Evolutionary conservation across 2,888 invertebrate genomes (phyloP).

Genomic region (Ariolimax columbianus): DNA sequence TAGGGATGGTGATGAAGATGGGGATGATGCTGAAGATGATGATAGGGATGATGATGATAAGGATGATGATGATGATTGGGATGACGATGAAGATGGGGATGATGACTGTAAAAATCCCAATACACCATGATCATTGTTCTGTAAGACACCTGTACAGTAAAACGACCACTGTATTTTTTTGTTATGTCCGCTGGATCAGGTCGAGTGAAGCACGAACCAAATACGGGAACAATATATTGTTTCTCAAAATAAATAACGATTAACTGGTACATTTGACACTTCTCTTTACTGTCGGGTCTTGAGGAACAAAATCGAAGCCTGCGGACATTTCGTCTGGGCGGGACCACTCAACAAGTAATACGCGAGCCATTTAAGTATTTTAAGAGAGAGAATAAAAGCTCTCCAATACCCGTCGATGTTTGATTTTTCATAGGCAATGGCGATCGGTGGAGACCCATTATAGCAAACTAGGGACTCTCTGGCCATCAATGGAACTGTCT

Average conservation of each 20-base stretch:
- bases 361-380: constrained; percentile 36
- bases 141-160: no score
- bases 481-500: constrained; percentile 27
- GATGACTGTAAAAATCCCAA: no score
- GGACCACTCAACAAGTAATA: constrained; percentile 36
- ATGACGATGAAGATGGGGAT: no score
- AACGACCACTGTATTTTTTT: no score
- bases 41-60: no score
- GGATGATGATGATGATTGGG: no score
- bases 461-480: constrained; percentile 30
- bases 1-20: no score
- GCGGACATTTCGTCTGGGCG: constrained; percentile 9
- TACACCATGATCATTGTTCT: no score
- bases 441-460: constrained; percentile 41
- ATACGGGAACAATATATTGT: background rate
- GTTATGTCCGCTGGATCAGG: background rate
- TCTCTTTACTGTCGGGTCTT: background rate
- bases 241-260: background rate
- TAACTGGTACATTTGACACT: background rate
- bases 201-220: background rate
- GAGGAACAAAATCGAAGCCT: constrained; percentile 1
- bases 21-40: no score
- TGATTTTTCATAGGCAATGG: constrained; percentile 26
- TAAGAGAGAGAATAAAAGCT: constrained; percentile 19
- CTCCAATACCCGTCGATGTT: constrained; percentile 26